Conservation (phyloP, 1,140 invertebrate species). For the Scaptodrosophila lebanonensis region DNA sequence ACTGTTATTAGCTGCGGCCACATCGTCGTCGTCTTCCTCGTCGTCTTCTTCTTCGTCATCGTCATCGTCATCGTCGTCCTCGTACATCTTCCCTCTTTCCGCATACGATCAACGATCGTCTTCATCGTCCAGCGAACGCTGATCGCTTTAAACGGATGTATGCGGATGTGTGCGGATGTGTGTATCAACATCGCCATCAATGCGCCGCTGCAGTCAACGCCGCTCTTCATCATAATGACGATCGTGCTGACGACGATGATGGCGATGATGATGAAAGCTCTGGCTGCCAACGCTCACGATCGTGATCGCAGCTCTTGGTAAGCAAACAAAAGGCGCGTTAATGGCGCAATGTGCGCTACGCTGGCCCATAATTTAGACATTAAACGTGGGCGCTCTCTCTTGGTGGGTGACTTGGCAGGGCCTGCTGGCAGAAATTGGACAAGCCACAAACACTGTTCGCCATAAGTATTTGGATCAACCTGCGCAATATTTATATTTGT, state of each 20-base stretch:
- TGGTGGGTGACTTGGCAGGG: conserved; percentile 26
- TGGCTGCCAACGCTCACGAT: not conserved
- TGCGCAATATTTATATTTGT: not conserved
- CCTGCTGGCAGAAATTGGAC: not conserved
- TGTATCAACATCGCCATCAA: conserved; percentile 15
- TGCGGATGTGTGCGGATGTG: conserved; percentile 47
- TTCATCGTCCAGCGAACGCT: conserved; percentile 2
- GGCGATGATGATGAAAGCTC: no score
- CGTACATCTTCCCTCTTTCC: not conserved
- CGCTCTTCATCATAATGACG: conserved; percentile 14
- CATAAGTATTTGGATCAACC: not conserved
- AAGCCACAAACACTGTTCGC: no score
- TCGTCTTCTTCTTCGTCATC: conserved; percentile 13
- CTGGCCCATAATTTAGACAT: conserved; percentile 67
- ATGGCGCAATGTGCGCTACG: conserved; percentile 35
- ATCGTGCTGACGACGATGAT: no score
- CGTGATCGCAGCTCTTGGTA: conserved; percentile 13
- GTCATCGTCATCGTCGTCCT: not conserved
- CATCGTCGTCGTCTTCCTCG: conserved; percentile 21
- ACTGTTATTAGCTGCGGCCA: conserved; percentile 71
- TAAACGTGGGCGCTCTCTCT: conserved; percentile 47
- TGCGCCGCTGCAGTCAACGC: not conserved
- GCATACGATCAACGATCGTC: no score
- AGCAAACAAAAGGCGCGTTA: conserved; percentile 57
- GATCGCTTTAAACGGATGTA: conserved; percentile 52